A percentile compares a stretch with the other conserved stretches of the same genome.
phyloP scores from a whole-genome alignment of 2,113 vertebrate genomes.

The Gasterosteus aculeatus region DNA sequence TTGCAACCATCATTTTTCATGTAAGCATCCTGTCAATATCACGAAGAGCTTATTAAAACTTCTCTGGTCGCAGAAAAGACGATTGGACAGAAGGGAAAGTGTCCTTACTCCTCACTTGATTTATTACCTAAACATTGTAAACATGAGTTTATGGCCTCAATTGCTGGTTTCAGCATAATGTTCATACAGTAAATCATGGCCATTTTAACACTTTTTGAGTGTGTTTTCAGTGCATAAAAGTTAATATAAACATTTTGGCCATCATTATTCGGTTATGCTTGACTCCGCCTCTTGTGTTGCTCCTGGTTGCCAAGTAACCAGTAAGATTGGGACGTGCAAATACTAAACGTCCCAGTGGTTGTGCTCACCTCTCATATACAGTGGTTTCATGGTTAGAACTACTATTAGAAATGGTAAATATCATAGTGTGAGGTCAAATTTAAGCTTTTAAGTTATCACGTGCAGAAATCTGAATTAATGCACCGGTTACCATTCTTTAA shows the following conservation, averaged over 20 bases:
- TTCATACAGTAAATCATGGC: neutral
- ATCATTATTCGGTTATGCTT: neutral
- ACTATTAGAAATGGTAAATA: neutral
- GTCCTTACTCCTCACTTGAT: neutral
- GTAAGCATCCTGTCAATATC: neutral
- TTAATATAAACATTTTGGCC: neutral
- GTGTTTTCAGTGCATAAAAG: neutral
- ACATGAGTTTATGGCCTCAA: neutral
- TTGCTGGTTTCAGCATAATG: neutral
- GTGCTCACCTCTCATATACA: neutral
- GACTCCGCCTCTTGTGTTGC: neutral
- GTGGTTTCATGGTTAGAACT: neutral
- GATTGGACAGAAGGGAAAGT: neutral
- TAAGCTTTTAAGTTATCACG: neutral
- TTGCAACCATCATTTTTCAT: neutral
- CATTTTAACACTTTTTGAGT: neutral
- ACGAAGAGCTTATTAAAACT: neutral
- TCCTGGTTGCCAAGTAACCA: neutral
- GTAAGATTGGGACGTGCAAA: neutral
- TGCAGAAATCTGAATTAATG: neutral
- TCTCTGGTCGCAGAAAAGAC: neutral
- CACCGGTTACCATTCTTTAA: neutral
- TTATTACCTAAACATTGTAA: constrained; percentile 1
- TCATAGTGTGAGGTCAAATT: neutral
- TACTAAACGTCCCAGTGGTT: neutral